Base-by-base conservation (phyloP, 2,888 invertebrate species). In the Torymus texanus region DNA sequence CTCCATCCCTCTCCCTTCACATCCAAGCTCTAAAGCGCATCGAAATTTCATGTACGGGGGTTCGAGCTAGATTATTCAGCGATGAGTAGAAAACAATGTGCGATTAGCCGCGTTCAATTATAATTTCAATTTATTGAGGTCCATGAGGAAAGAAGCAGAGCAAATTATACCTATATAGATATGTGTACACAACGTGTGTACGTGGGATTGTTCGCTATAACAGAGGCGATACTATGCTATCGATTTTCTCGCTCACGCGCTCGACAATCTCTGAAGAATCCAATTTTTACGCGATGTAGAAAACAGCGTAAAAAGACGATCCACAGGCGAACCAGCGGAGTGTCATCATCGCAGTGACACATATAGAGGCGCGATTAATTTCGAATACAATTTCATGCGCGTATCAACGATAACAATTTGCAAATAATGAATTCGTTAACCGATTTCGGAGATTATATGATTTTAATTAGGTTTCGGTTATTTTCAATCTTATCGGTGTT, bases 51-150 rank as follows among this genome's bases (percentile, higher is more conserved):
- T 4, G 13, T n/a, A 4, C n/a, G 4, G 24, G 1, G 4, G 55
- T 21, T 21, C 24, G n/a, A 53, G 29, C 55, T 56, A 29, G 56
- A 68, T 68, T 68, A 63, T 72, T 72, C 29, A 21, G 53, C 67
- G 75, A 61, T 75, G 16, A 70, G 62, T 68, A 16, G 18, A 61
- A 68, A 67, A 68, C 18, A 56, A 56, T 62, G 41, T 16, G 24
- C 66, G 62, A 75, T 62, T 55, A 62, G 11, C 55, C 2, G n/a
- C 21, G 13, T 75, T 68, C 62, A 62, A 70, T 70, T 75, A 63
- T 62, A 75, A 68, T 62, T 68, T 75, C 68, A 62, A 70, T 75
- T 62, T 75, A 75, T 68, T 61, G 8, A 62, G 12, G 5, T 29
- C 72, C 55, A 29, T 2, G 21, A 13, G 51, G 13, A 59, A 71